These are phyloP conservation scores for Oryzias sinensis DNA, from an alignment of 2,797 vertebrate genomes.

Conservation along the genomic window DNA sequence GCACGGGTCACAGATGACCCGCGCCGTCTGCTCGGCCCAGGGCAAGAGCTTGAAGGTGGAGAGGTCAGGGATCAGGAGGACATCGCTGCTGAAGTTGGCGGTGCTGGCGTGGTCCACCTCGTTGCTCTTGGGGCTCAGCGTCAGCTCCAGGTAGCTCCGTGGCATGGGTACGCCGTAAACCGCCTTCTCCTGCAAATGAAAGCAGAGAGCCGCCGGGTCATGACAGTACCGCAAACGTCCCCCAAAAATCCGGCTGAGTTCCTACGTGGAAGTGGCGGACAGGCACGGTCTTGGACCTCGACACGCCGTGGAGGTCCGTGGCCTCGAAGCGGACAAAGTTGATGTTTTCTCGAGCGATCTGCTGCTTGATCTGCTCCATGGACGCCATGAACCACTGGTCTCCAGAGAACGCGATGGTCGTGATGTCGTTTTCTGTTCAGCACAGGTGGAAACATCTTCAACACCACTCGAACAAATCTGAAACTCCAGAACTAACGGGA, in stretches of 20 bases:
- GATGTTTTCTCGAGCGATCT: slow-evolving; percentile 85
- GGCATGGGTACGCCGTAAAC: slow-evolving; percentile 88
- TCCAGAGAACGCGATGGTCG: slow-evolving; percentile 55
- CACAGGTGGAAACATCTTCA: slow-evolving; percentile 28
- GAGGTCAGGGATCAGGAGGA: slow-evolving; percentile 89
- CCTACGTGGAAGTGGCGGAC: slow-evolving; percentile 91
- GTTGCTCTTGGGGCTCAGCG: slow-evolving; percentile 82
- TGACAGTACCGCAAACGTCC: too few species aligned
- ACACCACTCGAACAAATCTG: slow-evolving; percentile 9
- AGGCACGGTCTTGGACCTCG: slow-evolving; percentile 90
- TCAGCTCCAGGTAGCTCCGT: slow-evolving; percentile 90
- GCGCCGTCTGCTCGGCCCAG: slow-evolving; percentile 88
- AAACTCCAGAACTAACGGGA: neutral
- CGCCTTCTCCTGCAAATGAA: slow-evolving; percentile 84
- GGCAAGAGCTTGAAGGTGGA: slow-evolving; percentile 86
- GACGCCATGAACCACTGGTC: slow-evolving; percentile 73
- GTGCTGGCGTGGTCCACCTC: slow-evolving; percentile 84
- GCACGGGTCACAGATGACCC: slow-evolving; percentile 93
- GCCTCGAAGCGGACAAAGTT: slow-evolving; percentile 92
- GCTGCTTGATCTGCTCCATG: slow-evolving; percentile 90
- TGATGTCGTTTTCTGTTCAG: slow-evolving; percentile 72
- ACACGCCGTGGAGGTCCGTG: slow-evolving; percentile 90
- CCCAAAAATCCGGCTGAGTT: too few species aligned
- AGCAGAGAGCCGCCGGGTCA: neutral
- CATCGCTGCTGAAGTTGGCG: slow-evolving; percentile 86